These are phyloP conservation scores for Drosophila bunnanda DNA, from an alignment of 2,888 invertebrate genomes.

Conservation along the genomic window DNA sequence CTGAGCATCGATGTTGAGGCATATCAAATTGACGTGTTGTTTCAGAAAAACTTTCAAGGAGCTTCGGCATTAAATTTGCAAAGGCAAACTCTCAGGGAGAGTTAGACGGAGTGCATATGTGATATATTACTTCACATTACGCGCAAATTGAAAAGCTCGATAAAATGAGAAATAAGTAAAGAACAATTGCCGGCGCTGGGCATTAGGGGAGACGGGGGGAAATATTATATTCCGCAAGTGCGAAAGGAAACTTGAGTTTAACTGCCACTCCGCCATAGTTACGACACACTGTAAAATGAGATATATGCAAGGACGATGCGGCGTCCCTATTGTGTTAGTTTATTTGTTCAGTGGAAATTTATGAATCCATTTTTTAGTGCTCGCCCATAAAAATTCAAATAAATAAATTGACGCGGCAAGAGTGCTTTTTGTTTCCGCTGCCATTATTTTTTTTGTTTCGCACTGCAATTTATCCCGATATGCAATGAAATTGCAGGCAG, in stretches of 20 bases:
- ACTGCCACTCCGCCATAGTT: slow-evolving; percentile 29
- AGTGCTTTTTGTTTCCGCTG: slow-evolving; percentile 15
- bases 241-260: slow-evolving; percentile 8
- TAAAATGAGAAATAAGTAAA: slow-evolving; percentile 36
- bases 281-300: slow-evolving; percentile 48
- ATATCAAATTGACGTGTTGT: slow-evolving; percentile 63
- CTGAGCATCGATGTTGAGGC: slow-evolving; percentile 49
- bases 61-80: slow-evolving; percentile 51
- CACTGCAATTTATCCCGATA: slow-evolving; percentile 30
- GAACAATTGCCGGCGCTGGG: slow-evolving; percentile 7
- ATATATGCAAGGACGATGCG: slow-evolving; percentile 8
- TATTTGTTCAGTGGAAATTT: slow-evolving; percentile 36
- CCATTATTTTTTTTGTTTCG: slow-evolving; percentile 1
- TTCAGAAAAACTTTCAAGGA: slow-evolving; percentile 50
- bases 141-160: slow-evolving; percentile 62
- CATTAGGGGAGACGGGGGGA: slow-evolving; percentile 2
- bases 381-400: slow-evolving; percentile 36
- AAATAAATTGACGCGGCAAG: slow-evolving; percentile 22
- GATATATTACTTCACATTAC: slow-evolving; percentile 64
- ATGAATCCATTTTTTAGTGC: slow-evolving; percentile 47
- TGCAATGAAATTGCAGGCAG: slow-evolving; percentile 49
- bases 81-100: slow-evolving; percentile 47
- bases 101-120: slow-evolving; percentile 48
- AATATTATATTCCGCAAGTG: slow-evolving; percentile 39
- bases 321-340: slow-evolving; percentile 40